phyloP scores from a whole-genome alignment of 2,888 invertebrate species.

The Incurvaria masculella region DNA sequence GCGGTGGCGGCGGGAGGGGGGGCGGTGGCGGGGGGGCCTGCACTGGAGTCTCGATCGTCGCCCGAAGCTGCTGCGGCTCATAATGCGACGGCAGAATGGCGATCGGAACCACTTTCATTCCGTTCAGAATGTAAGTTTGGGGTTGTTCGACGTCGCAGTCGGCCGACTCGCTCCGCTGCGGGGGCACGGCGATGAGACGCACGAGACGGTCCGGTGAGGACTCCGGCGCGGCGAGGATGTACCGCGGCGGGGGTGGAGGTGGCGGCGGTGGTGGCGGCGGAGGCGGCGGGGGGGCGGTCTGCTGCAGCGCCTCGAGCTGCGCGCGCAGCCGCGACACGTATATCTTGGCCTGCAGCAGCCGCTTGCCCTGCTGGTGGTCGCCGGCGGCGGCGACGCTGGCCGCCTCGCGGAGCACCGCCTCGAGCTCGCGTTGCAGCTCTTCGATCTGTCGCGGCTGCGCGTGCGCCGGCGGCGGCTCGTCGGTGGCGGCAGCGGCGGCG shows the following conservation, averaged over 20 bases:
- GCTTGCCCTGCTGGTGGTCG: conserved; percentile 34
- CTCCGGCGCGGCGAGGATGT: conserved; percentile 28
- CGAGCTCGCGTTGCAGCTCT: conserved; percentile 77
- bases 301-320: conserved; percentile 62
- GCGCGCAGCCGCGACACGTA: conserved; percentile 54
- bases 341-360: conserved; percentile 62
- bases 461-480: conserved; percentile 29
- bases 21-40: conserved; percentile 22
- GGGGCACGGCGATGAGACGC: conserved; percentile 35
- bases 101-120: conserved; percentile 53
- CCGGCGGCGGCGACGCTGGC: conserved; percentile 44
- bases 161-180: conserved; percentile 18
- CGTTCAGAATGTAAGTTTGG: conserved; percentile 62
- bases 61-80: conserved; percentile 31
- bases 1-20: conserved; percentile 19
- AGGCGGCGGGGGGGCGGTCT: conserved; percentile 29
- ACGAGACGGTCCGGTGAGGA: conserved; percentile 31
- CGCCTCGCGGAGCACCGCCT: conserved; percentile 62
- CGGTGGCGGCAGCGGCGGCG: conserved; percentile 63
- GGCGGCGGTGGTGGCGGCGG: conserved; percentile 49
- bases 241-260: conserved; percentile 45
- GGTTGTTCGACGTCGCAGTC: conserved; percentile 21
- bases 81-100: conserved; percentile 46
- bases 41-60: conserved; percentile 18
- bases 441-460: conserved; percentile 68